Conservation (phyloP, 2,888 invertebrate species). For the Drosophila limbata region DNA sequence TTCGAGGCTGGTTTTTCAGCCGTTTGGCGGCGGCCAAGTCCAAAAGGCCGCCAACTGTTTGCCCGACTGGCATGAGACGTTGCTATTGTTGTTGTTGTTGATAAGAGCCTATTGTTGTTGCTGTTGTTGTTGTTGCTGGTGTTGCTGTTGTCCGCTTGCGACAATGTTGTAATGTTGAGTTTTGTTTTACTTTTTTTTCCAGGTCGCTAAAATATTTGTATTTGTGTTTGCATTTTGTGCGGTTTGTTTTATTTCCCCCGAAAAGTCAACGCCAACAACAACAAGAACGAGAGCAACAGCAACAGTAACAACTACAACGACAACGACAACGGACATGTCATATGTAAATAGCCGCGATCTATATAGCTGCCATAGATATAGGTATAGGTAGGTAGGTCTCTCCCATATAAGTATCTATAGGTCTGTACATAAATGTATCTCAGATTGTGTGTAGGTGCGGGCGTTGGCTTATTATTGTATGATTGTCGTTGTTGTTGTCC, state of each 20-base stretch:
- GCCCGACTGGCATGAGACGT: conserved; percentile 41
- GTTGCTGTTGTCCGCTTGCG: conserved; percentile 39
- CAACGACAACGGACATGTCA: conserved; percentile 54
- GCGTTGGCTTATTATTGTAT: conserved; percentile 60
- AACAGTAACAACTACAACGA: conserved; percentile 25
- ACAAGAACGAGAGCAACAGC: conserved; percentile 21
- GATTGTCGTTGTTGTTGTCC: conserved; percentile 26
- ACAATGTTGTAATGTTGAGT: conserved; percentile 56
- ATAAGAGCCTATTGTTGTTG: conserved; percentile 51
- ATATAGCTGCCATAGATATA: conserved; percentile 60
- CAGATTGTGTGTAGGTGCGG: conserved; percentile 68
- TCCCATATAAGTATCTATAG: conserved; percentile 48
- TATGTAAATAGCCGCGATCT: conserved; percentile 74
- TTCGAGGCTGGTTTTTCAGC: not conserved
- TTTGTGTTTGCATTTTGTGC: conserved; percentile 57
- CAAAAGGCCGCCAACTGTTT: conserved; percentile 52
- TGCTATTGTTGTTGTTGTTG: conserved; percentile 43
- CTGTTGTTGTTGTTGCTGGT: conserved; percentile 32
- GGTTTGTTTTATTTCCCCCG: conserved; percentile 59
- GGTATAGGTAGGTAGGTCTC: conserved; percentile 37
- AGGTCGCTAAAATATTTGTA: conserved; percentile 74
- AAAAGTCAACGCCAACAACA: conserved; percentile 61
- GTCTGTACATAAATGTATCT: conserved; percentile 44
- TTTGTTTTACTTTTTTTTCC: conserved; percentile 29
- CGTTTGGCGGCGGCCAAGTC: conserved; percentile 37